phyloP scores from a whole-genome alignment of 2,797 vertebrate genomes.

The Acanthurus leucopareius region DNA sequence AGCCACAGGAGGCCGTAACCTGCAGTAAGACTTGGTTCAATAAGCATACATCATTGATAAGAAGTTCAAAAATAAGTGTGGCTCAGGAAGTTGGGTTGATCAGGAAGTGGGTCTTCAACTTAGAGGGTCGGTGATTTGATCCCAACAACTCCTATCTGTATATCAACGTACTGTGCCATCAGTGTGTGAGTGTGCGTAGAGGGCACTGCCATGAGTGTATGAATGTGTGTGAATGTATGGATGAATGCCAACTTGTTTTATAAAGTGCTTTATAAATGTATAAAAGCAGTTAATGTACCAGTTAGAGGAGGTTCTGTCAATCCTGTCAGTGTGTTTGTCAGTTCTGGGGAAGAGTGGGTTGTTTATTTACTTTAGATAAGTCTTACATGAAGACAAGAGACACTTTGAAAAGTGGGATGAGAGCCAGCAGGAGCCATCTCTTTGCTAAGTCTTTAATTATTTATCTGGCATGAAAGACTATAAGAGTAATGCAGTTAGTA shows the following conservation, averaged over 20 bases:
- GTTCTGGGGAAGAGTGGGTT: conserved; percentile 6
- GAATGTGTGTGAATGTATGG: too few relatives aligned
- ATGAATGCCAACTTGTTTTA: too few relatives aligned
- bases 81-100: too few relatives aligned
- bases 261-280: too few relatives aligned
- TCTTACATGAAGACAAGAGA: conserved; percentile 22
- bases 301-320: background rate
- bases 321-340: background rate
- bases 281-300: background rate
- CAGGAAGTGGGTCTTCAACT: too few relatives aligned
- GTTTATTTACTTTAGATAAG: conserved; percentile 30
- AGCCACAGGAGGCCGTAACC: background rate
- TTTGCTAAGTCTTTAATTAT: conserved; percentile 28
- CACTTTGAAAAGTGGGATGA: conserved; percentile 19
- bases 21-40: background rate
- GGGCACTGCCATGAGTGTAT: too few relatives aligned
- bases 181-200: too few relatives aligned
- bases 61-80: too few relatives aligned
- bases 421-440: conserved; percentile 5
- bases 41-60: background rate
- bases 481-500: conserved; percentile 11
- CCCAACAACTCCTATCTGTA: too few relatives aligned
- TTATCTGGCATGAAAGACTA: conserved; percentile 11
- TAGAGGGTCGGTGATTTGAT: too few relatives aligned
- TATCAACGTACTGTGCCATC: too few relatives aligned